phyloP scores from a whole-genome alignment of 2,113 vertebrate genomes.

The Ciconia stormi region DNA sequence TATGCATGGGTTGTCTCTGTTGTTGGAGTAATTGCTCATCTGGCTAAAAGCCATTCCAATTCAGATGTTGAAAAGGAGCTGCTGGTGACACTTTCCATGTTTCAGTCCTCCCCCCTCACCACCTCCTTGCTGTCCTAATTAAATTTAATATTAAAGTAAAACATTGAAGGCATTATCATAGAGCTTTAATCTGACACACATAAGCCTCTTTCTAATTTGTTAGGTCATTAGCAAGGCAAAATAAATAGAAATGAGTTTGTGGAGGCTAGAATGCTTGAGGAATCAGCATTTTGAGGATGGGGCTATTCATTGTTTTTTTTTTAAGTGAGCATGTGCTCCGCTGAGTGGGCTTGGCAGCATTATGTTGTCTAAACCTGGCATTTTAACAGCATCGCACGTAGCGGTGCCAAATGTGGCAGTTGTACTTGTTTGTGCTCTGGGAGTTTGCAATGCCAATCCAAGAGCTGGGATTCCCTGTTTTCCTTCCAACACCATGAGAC shows the following conservation, averaged over 20 bases:
- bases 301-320: background rate
- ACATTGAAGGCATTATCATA: background rate
- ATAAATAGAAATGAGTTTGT: background rate
- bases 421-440: background rate
- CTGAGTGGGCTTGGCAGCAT: background rate
- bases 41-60: constrained; percentile 28
- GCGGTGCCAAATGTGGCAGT: background rate
- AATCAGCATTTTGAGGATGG: background rate
- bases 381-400: fast-evolving
- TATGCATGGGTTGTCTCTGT: constrained; percentile 13
- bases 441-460: background rate
- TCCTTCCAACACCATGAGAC: background rate
- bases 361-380: background rate
- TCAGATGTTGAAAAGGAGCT: constrained; percentile 32
- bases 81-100: constrained; percentile 14
- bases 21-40: constrained; percentile 38
- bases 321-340: background rate
- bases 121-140: constrained; percentile 26
- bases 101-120: background rate
- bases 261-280: background rate
- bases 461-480: background rate
- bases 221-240: background rate
- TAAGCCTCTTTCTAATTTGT: background rate
- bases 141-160: constrained; percentile 34
- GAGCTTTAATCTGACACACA: background rate